Conservation (phyloP, 2,113 vertebrate species). For the Pseudopipra pipra region DNA sequence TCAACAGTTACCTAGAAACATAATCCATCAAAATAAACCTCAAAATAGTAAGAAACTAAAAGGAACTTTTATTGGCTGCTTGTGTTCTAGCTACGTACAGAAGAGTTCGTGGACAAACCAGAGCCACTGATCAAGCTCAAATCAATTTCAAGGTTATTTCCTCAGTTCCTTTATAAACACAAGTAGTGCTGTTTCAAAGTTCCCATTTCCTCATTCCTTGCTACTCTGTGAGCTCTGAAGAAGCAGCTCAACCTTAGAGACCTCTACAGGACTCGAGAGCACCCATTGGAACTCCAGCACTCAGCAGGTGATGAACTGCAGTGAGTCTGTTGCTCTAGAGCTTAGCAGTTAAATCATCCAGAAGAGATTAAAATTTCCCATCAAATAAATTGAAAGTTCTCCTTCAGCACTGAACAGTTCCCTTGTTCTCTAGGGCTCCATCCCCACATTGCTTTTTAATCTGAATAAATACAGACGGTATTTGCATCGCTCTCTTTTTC, state of each 20-base stretch:
- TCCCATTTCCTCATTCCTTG: not conserved
- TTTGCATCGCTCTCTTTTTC: not conserved
- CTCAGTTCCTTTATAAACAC: not conserved
- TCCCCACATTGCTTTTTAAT: not conserved
- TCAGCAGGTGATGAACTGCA: not conserved
- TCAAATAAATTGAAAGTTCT: not conserved
- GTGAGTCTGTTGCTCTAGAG: not conserved
- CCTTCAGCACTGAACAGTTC: not conserved
- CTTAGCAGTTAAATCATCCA: not conserved
- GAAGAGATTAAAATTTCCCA: not conserved
- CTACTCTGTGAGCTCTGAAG: not conserved
- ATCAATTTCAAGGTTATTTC: not conserved
- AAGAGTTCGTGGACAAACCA: not conserved
- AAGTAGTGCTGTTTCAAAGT: not conserved
- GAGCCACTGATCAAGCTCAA: not conserved
- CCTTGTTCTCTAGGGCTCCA: not conserved
- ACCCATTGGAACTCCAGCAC: not conserved
- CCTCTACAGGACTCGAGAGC: not conserved
- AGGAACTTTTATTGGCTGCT: not conserved
- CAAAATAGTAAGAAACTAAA: not conserved
- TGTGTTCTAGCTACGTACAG: not conserved
- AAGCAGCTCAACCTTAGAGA: not conserved
- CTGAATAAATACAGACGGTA: not conserved
- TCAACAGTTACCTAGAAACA: constrained; percentile 42
- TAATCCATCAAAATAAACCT: constrained; percentile 43